A percentile compares a stretch with the other conserved stretches of the same genome.
These are phyloP conservation scores for Actias luna DNA, from an alignment of 2,888 invertebrate genomes.

Conservation along the genomic window DNA sequence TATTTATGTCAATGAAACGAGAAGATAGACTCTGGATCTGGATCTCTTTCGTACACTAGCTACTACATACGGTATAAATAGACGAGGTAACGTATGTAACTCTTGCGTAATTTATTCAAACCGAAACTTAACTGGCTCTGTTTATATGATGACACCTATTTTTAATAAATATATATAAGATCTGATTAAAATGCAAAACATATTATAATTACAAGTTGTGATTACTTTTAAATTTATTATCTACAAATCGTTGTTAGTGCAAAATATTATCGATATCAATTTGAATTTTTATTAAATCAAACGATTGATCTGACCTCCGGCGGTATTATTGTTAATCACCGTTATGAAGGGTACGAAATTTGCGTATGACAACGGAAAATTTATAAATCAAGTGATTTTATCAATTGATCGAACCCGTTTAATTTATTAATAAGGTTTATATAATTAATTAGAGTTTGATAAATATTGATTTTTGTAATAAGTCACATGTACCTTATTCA, in stretches of 20 bases:
- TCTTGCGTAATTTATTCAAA: not conserved
- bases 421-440: slow-evolving; percentile 19
- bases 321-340: slow-evolving; percentile 12
- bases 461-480: slow-evolving; percentile 14
- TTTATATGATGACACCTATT: not conserved
- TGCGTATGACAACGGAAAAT: slow-evolving; percentile 13
- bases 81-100: too few relatives aligned
- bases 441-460: slow-evolving; percentile 13
- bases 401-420: slow-evolving; percentile 14
- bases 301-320: slow-evolving; percentile 18
- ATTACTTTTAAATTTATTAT: slow-evolving; percentile 10
- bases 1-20: too few relatives aligned
- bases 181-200: not conserved
- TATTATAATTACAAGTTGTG: not conserved
- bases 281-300: slow-evolving; percentile 20
- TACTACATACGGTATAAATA: too few relatives aligned
- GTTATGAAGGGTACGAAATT: slow-evolving; percentile 14
- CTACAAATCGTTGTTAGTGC: slow-evolving; percentile 1
- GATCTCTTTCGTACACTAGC: too few relatives aligned
- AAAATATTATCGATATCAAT: slow-evolving; percentile 10
- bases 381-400: slow-evolving; percentile 20
- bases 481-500: slow-evolving; percentile 12
- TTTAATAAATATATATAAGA: not conserved
- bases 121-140: not conserved
- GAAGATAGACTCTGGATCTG: too few relatives aligned